Base-by-base conservation (phyloP, 2,888 invertebrate genomes). In the Megalurothrips usitatus region DNA sequence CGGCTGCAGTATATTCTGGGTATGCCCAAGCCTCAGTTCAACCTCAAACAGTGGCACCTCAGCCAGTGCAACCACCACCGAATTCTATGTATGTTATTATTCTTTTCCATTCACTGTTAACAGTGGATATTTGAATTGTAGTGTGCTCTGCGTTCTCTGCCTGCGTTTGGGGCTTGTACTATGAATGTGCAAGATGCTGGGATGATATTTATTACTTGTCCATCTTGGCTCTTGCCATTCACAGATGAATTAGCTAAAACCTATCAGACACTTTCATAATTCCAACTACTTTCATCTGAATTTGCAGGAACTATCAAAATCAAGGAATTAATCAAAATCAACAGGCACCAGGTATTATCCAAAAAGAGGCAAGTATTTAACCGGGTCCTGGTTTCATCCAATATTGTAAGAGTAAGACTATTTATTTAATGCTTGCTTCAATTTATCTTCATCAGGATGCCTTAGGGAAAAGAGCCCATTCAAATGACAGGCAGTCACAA, bases 291-390 rank as follows among this genome's bases (percentile, higher is more conserved):
- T 88, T 4, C 6, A 52, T 58, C 17, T 58, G 6, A 17, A 17
- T 14, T 58, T 17, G 17, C 14, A 58, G 58, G n/a, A 58, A 58
- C 17, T 17, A 17, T 19, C 58, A 58, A 58, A 58, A 58, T 58
- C 34, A 43, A 43, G 34, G 34, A 43, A 88, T 88, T 82, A 89
- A 89, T 83, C 89, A 88, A 84, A 87, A 89, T 83, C 88, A 88
- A 83, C 88, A 88, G 0, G 49, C 23, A 52, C 82, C 79, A 12
- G 17, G n/a, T 19, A 80, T 34, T 80, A 9, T 43, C 26, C 28
- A 75, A 43, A 75, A 75, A 78, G 47, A 47, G n/a, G 34, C 34
- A 26, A 47, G 17, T 63, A 28, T 9, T 8, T 12, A 8, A 19
- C n/a, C 19, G 63, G 19, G 19, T 43, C 34, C 34, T 43, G 34